These are phyloP conservation scores for Druon quercuslanigerum DNA, from an alignment of 1,140 invertebrate genomes.

Conservation along the genomic window DNA sequence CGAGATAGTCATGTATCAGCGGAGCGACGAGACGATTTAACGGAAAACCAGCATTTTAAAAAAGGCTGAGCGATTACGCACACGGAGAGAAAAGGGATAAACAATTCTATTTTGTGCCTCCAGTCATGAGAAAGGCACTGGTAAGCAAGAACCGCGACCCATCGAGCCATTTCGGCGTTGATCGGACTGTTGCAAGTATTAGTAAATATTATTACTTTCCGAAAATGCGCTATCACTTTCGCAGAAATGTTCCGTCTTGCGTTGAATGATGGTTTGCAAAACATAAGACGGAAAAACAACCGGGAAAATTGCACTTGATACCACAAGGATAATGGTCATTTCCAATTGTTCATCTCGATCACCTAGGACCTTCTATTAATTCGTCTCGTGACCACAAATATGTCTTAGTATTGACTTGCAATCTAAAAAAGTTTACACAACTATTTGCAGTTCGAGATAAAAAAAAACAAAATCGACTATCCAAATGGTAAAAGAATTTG, in stretches of 20 bases:
- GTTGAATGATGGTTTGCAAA: slow-evolving; percentile 43
- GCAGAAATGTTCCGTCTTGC: slow-evolving; percentile 41
- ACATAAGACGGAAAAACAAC: slow-evolving; percentile 17
- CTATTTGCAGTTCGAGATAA: too few species aligned
- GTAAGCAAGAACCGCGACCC: too few species aligned
- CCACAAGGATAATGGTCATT: slow-evolving; percentile 41
- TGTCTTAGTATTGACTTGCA: slow-evolving; percentile 57
- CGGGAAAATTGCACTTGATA: slow-evolving; percentile 38
- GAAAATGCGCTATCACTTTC: slow-evolving; percentile 35
- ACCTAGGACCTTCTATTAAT: slow-evolving; percentile 37
- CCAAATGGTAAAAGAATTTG: too few species aligned
- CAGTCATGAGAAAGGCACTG: too few species aligned
- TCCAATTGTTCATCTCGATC: slow-evolving; percentile 41
- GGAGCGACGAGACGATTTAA: too few species aligned
- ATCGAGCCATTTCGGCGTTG: slow-evolving; percentile 9
- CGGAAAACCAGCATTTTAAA: too few species aligned
- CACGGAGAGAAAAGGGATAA: too few species aligned
- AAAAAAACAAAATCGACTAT: too few species aligned
- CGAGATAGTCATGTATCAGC: too few species aligned
- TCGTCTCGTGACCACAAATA: slow-evolving; percentile 48
- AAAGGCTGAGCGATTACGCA: too few species aligned
- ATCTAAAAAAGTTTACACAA: slow-evolving; percentile 59
- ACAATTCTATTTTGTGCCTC: too few species aligned
- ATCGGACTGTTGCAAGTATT: slow-evolving; percentile 39
- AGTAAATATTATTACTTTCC: slow-evolving; percentile 45